Conservation (phyloP, 2,113 vertebrate genomes). For the Pangasianodon hypophthalmus region DNA sequence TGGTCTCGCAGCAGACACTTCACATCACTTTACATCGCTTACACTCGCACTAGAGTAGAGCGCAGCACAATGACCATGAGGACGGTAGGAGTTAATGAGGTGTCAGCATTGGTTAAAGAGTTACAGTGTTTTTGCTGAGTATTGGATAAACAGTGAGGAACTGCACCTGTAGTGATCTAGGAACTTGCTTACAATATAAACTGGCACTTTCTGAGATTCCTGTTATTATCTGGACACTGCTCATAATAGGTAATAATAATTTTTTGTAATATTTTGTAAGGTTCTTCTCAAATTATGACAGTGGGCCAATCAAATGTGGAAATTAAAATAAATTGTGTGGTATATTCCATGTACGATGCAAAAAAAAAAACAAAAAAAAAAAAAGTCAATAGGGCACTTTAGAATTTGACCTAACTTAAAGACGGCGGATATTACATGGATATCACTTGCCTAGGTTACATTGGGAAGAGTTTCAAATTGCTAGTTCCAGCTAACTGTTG, state of each 20-base stretch:
- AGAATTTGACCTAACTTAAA: too few species aligned
- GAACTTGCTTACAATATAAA: conserved; percentile 16
- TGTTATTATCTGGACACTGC: neutral
- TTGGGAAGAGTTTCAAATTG: too few species aligned
- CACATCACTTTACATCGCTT: neutral
- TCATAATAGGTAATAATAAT: neutral
- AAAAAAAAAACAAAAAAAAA: neutral
- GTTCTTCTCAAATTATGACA: neutral
- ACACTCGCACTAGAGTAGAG: neutral
- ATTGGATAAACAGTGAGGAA: conserved; percentile 20
- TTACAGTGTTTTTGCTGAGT: neutral
- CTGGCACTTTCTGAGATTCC: neutral
- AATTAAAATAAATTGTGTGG: neutral
- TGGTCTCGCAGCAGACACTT: neutral
- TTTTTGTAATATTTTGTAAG: neutral
- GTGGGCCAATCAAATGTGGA: neutral
- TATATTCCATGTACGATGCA: neutral
- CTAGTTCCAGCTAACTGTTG: too few species aligned
- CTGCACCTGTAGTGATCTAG: conserved; percentile 6
- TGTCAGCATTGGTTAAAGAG: conserved; percentile 6
- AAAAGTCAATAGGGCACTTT: neutral
- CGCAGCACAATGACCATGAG: neutral
- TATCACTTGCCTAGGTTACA: too few species aligned
- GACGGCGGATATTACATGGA: too few species aligned
- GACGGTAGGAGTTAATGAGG: neutral